Evolutionary conservation across 2,888 invertebrate species (phyloP).

Genomic region (Lypha dubia): DNA sequence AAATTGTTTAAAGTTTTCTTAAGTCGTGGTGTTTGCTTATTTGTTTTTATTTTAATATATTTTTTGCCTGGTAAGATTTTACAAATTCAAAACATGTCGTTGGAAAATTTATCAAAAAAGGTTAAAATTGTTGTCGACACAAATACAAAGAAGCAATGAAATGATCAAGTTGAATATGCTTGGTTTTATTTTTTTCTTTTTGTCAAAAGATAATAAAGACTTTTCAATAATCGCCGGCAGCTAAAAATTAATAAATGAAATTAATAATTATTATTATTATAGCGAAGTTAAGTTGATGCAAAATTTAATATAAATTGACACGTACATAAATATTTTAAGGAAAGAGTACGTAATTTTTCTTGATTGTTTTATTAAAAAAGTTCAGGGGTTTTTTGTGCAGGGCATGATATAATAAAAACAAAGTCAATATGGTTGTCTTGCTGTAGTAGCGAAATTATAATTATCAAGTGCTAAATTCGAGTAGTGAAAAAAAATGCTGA

Average conservation of each 20-base stretch:
- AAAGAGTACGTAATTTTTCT: constrained; percentile 26
- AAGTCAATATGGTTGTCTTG: too few species aligned
- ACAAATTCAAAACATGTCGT: constrained; percentile 58
- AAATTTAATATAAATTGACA: not conserved
- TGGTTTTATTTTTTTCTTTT: too few species aligned
- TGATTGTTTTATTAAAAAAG: not conserved
- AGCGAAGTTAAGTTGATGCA: not conserved
- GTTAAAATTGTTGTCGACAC: constrained; percentile 3
- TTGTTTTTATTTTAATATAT: too few species aligned
- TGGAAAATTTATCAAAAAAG: constrained; percentile 35
- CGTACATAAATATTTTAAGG: not conserved
- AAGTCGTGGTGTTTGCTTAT: not conserved
- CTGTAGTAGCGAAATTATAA: too few species aligned
- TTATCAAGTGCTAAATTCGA: too few species aligned
- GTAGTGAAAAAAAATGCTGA: too few species aligned
- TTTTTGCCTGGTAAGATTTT: not conserved
- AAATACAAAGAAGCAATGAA: not conserved
- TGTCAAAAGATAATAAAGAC: constrained; percentile 37
- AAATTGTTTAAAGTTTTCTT: not conserved
- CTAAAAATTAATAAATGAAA: constrained; percentile 58
- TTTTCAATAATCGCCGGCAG: constrained; percentile 64
- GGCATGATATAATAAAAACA: too few species aligned
- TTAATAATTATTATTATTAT: constrained; percentile 20
- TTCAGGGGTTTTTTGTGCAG: not conserved
- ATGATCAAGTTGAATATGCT: not conserved